Percentiles rank a stretch among this genome's conserved stretches.
phyloP scores from a whole-genome alignment of 2,113 vertebrate genomes.

The Cercocebus atys region DNA sequence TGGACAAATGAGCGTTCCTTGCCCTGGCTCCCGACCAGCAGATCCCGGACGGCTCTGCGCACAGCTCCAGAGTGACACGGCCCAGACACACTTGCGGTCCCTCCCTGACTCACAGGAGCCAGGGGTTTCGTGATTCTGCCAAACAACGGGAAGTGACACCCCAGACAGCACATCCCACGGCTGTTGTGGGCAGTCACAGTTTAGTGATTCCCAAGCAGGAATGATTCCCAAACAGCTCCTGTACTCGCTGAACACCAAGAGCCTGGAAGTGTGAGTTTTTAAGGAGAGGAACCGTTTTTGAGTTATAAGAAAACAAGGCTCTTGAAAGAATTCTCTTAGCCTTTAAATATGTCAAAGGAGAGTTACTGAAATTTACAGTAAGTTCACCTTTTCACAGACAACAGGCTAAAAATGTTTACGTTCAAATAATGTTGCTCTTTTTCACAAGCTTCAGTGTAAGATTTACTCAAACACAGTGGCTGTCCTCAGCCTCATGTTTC shows the following conservation, averaged over 20 bases:
- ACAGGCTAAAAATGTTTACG: conserved; percentile 3
- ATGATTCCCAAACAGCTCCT: fast-evolving
- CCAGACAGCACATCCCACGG: fast-evolving
- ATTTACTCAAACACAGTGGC: background rate
- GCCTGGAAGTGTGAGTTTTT: background rate
- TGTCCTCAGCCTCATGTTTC: fast-evolving
- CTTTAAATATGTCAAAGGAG: conserved; percentile 36
- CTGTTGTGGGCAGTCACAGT: no score
- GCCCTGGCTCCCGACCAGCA: background rate
- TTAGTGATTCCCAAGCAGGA: fast-evolving
- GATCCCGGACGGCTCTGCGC: fast-evolving
- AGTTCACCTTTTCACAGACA: conserved; percentile 49
- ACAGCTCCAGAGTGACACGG: fast-evolving
- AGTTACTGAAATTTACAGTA: conserved; percentile 32
- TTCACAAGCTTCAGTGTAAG: background rate
- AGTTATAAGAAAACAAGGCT: background rate
- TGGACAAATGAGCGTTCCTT: background rate
- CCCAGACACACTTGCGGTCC: background rate
- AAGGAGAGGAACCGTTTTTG: background rate
- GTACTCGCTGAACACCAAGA: background rate
- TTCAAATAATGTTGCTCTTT: conserved; percentile 36
- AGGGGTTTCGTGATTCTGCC: background rate
- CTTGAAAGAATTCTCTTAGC: conserved; percentile 31
- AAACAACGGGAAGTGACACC: fast-evolving
- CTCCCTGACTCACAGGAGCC: background rate